Base-by-base conservation (phyloP, 2,113 vertebrate species). In the Dinomys branickii region DNA sequence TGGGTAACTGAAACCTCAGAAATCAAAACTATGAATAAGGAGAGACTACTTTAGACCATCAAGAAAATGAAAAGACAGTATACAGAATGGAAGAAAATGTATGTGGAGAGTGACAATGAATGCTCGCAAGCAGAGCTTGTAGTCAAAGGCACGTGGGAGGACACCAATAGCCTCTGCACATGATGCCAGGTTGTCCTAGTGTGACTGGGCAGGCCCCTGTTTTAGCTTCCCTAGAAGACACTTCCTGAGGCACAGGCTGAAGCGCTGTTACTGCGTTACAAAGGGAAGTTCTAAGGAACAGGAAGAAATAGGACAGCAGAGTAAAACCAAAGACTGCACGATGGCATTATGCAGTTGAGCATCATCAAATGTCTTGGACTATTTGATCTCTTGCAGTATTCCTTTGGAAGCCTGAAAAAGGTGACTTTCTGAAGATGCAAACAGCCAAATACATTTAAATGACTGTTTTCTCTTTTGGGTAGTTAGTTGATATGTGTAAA, bases 401-500 rank as follows among this genome's bases (percentile, higher is more conserved):
- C 30, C 47, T 80, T 83, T 63, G 63, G 65, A 93, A 75, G 38
- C 9, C 71, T 78, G 75, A 69, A 87, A 80, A 85, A 85, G 6
- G 1, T 28, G 41, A 50, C 24, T 92, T 91, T 80, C 75, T 50
- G 5, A 96, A 95, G 26, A 65, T 26, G 38, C 54, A 30, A 65
- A 95, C 38, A 80, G 71, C 63, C 50, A 84, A 86, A 83, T 38
- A 84, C 17, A 56, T 61, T 65, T 88, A 35, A 13, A 69, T 16
- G 65, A 61, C 50, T 88, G 4, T 3, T 65, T 86, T 47, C 13
- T 8, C 16, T 24, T 3, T 19, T 33, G 44, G 28, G 38, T 50
- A 22, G 67, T 19, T 87, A 67, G 50, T 44, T 95, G 92, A 82
- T 82, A 63, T 33, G 71, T 96, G 41, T 92, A 94, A 95, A 71